Evolutionary conservation across 2,797 vertebrate genomes (phyloP).

Genomic region (Nyctibius grandis): DNA sequence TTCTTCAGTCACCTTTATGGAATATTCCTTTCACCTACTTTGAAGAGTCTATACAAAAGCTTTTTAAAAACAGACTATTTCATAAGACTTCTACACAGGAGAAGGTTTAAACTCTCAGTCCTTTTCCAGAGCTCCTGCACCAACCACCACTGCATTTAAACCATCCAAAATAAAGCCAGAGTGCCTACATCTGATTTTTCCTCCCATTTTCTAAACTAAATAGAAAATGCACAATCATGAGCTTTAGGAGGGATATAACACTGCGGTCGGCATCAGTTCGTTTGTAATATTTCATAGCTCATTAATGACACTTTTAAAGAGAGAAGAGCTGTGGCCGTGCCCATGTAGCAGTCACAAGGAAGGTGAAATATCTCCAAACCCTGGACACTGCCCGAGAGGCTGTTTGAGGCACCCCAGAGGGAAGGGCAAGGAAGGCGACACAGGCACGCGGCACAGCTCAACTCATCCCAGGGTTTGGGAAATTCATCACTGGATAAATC

Average conservation of each 20-base stretch:
- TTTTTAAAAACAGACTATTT: background rate
- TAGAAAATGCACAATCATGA: rapidly evolving
- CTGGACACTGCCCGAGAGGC: no score
- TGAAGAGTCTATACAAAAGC: background rate
- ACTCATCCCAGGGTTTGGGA: no score
- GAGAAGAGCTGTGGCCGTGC: rapidly evolving
- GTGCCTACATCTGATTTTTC: background rate
- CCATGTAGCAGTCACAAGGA: background rate
- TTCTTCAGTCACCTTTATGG: background rate
- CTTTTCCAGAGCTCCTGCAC: background rate
- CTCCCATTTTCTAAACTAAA: background rate
- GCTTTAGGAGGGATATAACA: background rate
- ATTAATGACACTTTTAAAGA: no score
- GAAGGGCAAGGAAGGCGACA: no score
- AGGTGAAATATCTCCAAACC: rapidly evolving
- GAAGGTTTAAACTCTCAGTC: background rate
- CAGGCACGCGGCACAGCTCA: no score
- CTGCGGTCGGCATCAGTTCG: background rate
- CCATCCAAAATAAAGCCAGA: background rate
- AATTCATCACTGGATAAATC: no score
- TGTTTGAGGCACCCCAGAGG: no score
- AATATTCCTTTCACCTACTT: background rate
- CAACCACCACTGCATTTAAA: background rate
- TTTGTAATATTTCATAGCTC: rapidly evolving
- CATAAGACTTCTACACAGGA: background rate